Evolutionary conservation across 2,113 vertebrate species (phyloP), one percentile per base, ranked within the genome.

Genomic region (Rhodinocichla rosea): DNA sequence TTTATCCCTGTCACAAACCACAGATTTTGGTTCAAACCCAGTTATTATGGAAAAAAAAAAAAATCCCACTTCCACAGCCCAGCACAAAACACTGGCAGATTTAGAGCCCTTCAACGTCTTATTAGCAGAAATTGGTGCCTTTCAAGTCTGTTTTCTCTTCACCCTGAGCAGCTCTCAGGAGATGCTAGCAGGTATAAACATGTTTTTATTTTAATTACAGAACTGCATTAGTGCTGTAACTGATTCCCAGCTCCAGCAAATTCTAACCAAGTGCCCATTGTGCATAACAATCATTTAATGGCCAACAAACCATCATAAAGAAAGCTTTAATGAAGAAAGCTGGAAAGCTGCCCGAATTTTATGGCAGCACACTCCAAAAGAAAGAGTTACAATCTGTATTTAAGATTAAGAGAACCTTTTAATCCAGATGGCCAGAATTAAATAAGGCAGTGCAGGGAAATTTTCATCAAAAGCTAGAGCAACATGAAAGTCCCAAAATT

Each of bases 191-290:
- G 98, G 99, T 98, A 98, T 68, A 96, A 98, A 98, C 99, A 98
- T 53, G 98, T 95, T 98, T 49, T 95, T 95, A 93, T 96, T 98
- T 98, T 99, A 98, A 99, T 99, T 98, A 98, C 71, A 97, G 90
- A 95, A 94, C 96, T 95, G 96, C 97, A 96, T 97, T 97, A 96
- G 44, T 81, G 79, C 89, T 97, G 90, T 81, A 98, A 97, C 91
- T 12, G 86, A 98, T 97, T 98, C 98, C 93, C 97, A 98, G 98
- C 89, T 95, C 97, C 98, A 96, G 97, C 97, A 98, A 98, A 97
- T 97, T 97, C 98, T 97, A 97, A 98, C 98, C 98, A 98, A 97
- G 98, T 92, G 95, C 92, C 90, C 87, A 97, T 95, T 97, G 88
- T 95, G 92, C 92, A 82, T 53, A 97, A 96, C 94, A 95, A 98